These are phyloP conservation scores for Lucilia sericata DNA, from an alignment of 1,140 invertebrate species.

Conservation along the genomic window DNA sequence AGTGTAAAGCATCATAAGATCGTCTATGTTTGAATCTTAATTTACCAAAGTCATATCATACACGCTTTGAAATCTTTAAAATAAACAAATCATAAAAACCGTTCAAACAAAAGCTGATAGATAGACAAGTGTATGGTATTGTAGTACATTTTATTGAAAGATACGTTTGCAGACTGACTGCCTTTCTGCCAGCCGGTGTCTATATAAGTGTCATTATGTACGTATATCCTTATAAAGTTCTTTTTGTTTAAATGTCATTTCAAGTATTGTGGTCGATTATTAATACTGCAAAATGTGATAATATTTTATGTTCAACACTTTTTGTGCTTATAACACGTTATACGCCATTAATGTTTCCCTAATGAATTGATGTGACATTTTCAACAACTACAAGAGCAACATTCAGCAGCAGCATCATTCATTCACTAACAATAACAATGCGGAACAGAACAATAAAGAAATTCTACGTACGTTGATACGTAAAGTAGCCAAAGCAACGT, in stretches of 20 bases:
- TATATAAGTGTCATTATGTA: too few species aligned
- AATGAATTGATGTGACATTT: slow-evolving; percentile 26
- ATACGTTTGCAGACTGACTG: too few species aligned
- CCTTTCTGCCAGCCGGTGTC: too few species aligned
- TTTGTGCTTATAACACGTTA: slow-evolving; percentile 20
- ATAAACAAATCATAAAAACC: too few species aligned
- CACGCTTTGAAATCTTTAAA: too few species aligned
- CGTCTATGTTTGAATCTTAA: too few species aligned
- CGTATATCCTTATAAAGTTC: too few species aligned
- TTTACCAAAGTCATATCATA: too few species aligned
- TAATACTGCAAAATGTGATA: slow-evolving; percentile 20
- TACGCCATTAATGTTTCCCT: slow-evolving; percentile 23
- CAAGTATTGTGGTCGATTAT: slow-evolving; percentile 18
- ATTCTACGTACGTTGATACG: not conserved
- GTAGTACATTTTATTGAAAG: too few species aligned
- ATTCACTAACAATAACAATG: not conserved
- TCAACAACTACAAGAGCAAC: slow-evolving; percentile 2
- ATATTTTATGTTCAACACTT: slow-evolving; percentile 29
- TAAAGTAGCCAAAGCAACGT: not conserved
- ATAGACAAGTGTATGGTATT: too few species aligned
- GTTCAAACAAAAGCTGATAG: too few species aligned
- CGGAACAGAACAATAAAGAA: not conserved
- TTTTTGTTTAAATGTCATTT: not conserved
- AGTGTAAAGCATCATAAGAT: too few species aligned
- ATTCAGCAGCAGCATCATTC: not conserved